phyloP scores from a whole-genome alignment of 2,113 vertebrate species.

The Paramisgurnus dabryanus region DNA sequence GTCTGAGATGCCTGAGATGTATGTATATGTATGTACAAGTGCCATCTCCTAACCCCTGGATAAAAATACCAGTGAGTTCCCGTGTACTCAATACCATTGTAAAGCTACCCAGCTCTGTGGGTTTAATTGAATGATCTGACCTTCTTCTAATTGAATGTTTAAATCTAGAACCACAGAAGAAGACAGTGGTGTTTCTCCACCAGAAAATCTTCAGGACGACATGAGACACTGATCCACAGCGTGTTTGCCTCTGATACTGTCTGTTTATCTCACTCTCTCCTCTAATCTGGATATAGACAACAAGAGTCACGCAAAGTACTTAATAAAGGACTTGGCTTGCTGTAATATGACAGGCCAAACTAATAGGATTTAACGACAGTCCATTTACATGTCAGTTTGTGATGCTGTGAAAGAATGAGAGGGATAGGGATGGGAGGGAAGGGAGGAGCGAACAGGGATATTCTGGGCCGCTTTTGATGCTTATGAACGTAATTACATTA shows the following conservation, averaged over 20 bases:
- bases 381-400: slow-evolving; percentile 60
- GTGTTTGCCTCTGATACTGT: slow-evolving; percentile 42
- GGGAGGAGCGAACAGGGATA: slow-evolving; percentile 40
- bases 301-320: slow-evolving; percentile 41
- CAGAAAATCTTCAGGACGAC: slow-evolving; percentile 28
- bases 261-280: slow-evolving; percentile 42
- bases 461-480: slow-evolving; percentile 50
- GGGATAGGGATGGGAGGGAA: slow-evolving; percentile 22
- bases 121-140: not conserved
- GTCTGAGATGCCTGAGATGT: too few relatives aligned
- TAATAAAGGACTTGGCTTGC: slow-evolving; percentile 38
- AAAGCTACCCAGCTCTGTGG: not conserved
- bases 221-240: slow-evolving; percentile 29
- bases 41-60: too few relatives aligned
- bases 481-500: slow-evolving; percentile 52
- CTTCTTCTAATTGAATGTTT: slow-evolving; percentile 14
- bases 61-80: too few relatives aligned
- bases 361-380: slow-evolving; percentile 61
- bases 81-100: too few relatives aligned
- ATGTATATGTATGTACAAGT: too few relatives aligned
- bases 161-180: not conserved
- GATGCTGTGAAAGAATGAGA: slow-evolving; percentile 46
- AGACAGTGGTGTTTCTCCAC: not conserved
- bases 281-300: slow-evolving; percentile 54
- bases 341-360: slow-evolving; percentile 49